Base-by-base conservation (phyloP, 2,797 vertebrate genomes). In the Chrosomus eos region DNA sequence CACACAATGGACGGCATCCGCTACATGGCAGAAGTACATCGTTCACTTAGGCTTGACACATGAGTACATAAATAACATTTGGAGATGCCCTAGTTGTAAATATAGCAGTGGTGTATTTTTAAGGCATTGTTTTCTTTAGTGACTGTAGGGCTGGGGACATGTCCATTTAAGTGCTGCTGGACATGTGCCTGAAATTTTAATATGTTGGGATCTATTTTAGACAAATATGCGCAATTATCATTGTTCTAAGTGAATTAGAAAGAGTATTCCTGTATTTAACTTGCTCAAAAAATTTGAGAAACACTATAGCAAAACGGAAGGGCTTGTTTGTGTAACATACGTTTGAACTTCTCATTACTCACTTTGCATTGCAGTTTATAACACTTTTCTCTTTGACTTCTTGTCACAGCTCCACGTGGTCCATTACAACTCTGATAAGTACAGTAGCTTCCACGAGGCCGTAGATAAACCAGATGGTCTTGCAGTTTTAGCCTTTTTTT, bases 1-100 rank as follows among this genome's bases (percentile, higher is more conserved):
- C 98, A 99, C 92, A 98, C 97, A 9, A 0, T 98, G 0, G 96
- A 99, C 0, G 97, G 98, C 21, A 94, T 95, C 89, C 94, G 97
- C 48, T 97, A 95, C 81, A 93, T 95, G 1, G 95, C 96, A 0
- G 98, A 99, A 96, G 98, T 99, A 40, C 67, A 72, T 31, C 13
- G 31, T 72, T 82, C 0, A 38, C 33, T 48, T 75, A 7, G 33
- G 28, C 33, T 0, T 45, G 23, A 8, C 18, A 11, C 43, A 38
- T 10, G 21, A 21, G 55, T 3, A 10, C 36, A 40, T 8, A 21
- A 66, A 23, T 18, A 26, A 43, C n/a, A 45, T 48, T 21, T 55
- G 28, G n/a, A 64, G 31, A 67, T 33, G 2, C 28, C 45, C 58
- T 66, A 66, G 16, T 19, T 51, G 40, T 21, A 71, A 58, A 23